Percentiles rank a stretch among this genome's conserved stretches.
phyloP scores from a whole-genome alignment of 2,113 vertebrate species.

The Nannospalax galili region DNA sequence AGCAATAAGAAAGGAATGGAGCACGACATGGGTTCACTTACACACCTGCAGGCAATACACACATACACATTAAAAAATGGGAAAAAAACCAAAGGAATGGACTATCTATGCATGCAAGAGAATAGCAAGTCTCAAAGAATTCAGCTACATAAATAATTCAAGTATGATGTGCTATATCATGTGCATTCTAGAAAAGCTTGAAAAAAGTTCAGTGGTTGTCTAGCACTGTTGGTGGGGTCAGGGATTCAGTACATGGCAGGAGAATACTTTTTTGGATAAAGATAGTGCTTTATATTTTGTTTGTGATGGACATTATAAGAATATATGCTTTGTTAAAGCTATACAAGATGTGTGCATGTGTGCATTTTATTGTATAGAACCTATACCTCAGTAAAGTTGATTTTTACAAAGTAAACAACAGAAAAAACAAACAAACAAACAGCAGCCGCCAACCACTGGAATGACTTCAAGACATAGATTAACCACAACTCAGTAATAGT shows the following conservation, averaged over 20 bases:
- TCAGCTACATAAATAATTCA: slow-evolving; percentile 23
- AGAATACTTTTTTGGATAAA: neutral
- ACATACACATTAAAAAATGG: too few relatives aligned
- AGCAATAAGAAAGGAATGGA: neutral
- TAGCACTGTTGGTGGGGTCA: neutral
- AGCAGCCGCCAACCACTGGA: too few relatives aligned
- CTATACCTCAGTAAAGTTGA: neutral
- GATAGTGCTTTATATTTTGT: neutral
- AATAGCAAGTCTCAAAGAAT: neutral
- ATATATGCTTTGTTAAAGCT: neutral
- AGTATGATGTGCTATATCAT: neutral
- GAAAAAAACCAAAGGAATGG: too few relatives aligned
- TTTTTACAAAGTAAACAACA: too few relatives aligned
- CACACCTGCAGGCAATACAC: too few relatives aligned
- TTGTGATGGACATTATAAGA: neutral
- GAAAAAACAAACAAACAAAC: too few relatives aligned
- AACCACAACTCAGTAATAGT: too few relatives aligned
- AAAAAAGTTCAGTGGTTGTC: neutral
- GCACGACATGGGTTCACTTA: too few relatives aligned
- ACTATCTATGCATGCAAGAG: neutral
- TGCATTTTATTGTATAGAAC: neutral
- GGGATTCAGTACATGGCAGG: neutral
- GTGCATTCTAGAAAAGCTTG: neutral
- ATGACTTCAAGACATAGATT: too few relatives aligned
- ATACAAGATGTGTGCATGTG: slow-evolving; percentile 11